Conservation (phyloP, 2,113 vertebrate genomes). For the Carassius gibelio region DNA sequence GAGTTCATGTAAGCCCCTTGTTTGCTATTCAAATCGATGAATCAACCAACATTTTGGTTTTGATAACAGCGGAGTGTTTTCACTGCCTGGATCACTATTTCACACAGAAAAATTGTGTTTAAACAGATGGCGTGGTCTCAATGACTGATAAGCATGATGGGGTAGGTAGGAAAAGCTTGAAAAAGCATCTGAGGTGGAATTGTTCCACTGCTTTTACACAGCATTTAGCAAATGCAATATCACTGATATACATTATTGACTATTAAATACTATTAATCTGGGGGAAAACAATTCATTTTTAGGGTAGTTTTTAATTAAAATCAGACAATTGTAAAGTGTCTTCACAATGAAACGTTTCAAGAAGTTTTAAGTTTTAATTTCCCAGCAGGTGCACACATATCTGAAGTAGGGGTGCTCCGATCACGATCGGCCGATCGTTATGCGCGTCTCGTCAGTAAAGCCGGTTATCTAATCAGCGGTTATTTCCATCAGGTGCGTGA, state of each 20-base stretch:
- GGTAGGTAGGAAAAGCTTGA: too few relatives aligned
- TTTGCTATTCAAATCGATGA: not conserved
- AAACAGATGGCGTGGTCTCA: not conserved
- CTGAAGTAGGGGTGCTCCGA: not conserved
- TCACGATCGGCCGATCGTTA: too few relatives aligned
- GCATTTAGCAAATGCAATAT: not conserved
- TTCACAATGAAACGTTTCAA: not conserved
- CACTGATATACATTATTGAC: not conserved
- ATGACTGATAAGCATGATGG: not conserved
- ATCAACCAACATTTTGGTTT: not conserved
- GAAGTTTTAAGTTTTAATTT: not conserved
- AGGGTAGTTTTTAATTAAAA: not conserved
- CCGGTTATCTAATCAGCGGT: too few relatives aligned
- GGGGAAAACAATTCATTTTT: not conserved
- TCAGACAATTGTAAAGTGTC: too few relatives aligned
- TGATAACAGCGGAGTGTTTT: not conserved
- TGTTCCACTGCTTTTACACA: not conserved
- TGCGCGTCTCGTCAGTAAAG: too few relatives aligned
- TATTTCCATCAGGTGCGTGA: too few relatives aligned
- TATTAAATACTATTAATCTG: not conserved
- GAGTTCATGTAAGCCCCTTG: not conserved
- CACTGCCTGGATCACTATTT: not conserved
- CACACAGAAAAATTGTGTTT: not conserved
- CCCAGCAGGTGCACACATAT: not conserved
- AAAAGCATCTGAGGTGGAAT: not conserved